Evolutionary conservation across 2,888 invertebrate species (phyloP), one percentile per base, ranked within the genome.

Genomic region (Spodoptera littoralis): DNA sequence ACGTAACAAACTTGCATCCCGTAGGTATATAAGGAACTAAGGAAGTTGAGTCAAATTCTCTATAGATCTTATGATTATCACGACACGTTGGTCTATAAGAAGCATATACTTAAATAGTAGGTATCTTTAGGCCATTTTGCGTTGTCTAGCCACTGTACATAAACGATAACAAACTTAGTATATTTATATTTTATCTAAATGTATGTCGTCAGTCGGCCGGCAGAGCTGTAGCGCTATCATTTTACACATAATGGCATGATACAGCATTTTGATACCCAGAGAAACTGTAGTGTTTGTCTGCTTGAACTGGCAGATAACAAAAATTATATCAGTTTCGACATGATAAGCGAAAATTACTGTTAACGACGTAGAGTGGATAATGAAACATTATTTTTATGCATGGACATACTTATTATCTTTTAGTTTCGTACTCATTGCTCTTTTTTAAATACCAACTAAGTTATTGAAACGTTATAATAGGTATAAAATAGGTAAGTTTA

Each of bases 221-320:
- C 43, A 49, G 54, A 55, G 73, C 62, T 54, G 71, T 60, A 67
- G 50, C 59, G 67, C 65, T 74, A 75, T 71, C 74, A 61, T 77
- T 74, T 65, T 48, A 60, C 60, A 67, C 51, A 65, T 77, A 76
- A 67, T 67, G 67, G 57, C 69, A 65, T 67, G 74, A 79, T 73
- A 74, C 60, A 76, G 73, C 78, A 70, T 56, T 73, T 68, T 57
- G 44, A 60, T 65, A 71, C 11, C 53, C 59, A 58, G 61, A 66
- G 65, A 58, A 74, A 74, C 67, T 61, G 57, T 63, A 61, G 50
- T 70, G 59, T 77, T 75, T 60, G 71, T 77, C 13, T 66, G 61
- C 64, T 65, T 65, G 65, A 70, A 73, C 60, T 58, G 57, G 56
- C 54, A 71, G 79, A 79, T 79, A 80, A 76, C 65, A 62, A 64